Percentiles rank a stretch among this genome's conserved stretches.
Conservation (phyloP, 1,140 invertebrate species). For the Melitaea cinxia region DNA sequence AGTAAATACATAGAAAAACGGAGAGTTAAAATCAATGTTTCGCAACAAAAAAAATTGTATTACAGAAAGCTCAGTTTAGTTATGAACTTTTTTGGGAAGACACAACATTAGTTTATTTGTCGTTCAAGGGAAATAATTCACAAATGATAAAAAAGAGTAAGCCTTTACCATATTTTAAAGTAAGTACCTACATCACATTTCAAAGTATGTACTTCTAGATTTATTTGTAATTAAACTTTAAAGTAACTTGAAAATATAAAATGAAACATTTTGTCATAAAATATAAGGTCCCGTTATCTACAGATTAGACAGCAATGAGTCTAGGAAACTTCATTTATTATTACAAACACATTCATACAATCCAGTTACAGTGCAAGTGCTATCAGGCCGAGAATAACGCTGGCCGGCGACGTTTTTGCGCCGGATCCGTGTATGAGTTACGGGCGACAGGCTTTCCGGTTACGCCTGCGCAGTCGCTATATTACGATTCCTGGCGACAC, state of each 20-base stretch:
- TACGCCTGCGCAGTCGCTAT: slow-evolving; percentile 32
- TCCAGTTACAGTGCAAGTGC: background rate
- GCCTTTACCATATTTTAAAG: too few species aligned
- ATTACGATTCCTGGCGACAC: background rate
- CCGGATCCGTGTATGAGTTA: slow-evolving; percentile 67
- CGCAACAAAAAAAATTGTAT: too few species aligned
- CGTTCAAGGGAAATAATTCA: too few species aligned
- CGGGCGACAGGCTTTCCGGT: slow-evolving; percentile 51
- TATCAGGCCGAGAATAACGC: slow-evolving; percentile 12
- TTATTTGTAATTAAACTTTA: too few species aligned
- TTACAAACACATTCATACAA: background rate
- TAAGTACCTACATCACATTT: too few species aligned
- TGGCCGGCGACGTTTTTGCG: slow-evolving; percentile 58
- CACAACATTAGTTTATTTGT: too few species aligned
- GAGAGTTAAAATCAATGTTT: too few species aligned
- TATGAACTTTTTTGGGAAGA: too few species aligned
- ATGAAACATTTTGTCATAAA: background rate
- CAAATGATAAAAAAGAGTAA: too few species aligned
- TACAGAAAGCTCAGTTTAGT: too few species aligned
- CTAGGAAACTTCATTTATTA: slow-evolving; percentile 7
- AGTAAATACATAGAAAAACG: too few species aligned
- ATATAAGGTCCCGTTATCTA: background rate
- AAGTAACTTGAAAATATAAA: background rate
- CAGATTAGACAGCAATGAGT: slow-evolving; percentile 2
- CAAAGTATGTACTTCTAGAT: too few species aligned